These are phyloP conservation scores for Apogon talboti DNA, from an alignment of 2,797 vertebrate species.

Conservation along the genomic window DNA sequence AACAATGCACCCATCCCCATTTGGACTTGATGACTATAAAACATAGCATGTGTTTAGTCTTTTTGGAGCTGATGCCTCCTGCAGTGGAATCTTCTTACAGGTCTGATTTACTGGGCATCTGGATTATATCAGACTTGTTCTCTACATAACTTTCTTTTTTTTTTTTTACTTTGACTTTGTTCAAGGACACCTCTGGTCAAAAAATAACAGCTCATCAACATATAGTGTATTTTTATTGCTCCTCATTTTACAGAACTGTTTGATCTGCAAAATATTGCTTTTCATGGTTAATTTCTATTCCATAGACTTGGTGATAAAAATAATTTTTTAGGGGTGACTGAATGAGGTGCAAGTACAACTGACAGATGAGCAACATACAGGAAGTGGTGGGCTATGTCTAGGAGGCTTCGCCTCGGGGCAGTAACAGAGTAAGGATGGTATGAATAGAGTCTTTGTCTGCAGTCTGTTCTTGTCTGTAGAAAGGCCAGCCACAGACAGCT, in stretches of 20 bases:
- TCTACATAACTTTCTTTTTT: too few relatives aligned
- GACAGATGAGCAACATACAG: constrained; percentile 35
- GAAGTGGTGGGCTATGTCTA: constrained; percentile 35
- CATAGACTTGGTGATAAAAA: constrained; percentile 13
- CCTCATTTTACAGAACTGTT: background rate
- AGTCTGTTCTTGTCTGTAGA: constrained; percentile 41
- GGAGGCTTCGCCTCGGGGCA: constrained; percentile 45
- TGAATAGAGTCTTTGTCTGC: constrained; percentile 73
- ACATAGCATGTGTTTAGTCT: background rate
- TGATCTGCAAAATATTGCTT: constrained; percentile 7
- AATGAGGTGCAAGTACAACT: constrained; percentile 14
- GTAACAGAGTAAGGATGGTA: constrained; percentile 55
- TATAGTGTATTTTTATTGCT: background rate
- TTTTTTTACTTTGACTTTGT: background rate
- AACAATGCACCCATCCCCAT: background rate
- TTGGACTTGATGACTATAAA: background rate
- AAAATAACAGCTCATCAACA: background rate
- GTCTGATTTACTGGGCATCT: constrained; percentile 27
- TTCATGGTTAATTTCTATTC: constrained; percentile 12
- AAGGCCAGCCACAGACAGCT: constrained; percentile 46
- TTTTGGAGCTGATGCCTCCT: constrained; percentile 13
- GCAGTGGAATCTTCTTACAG: constrained; percentile 8
- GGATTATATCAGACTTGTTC: constrained; percentile 17
- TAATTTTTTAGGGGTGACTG: constrained; percentile 5
- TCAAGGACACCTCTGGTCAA: constrained; percentile 15